These are phyloP conservation scores for Colletes latitarsis DNA, from an alignment of 1,140 invertebrate species.

Conservation along the genomic window DNA sequence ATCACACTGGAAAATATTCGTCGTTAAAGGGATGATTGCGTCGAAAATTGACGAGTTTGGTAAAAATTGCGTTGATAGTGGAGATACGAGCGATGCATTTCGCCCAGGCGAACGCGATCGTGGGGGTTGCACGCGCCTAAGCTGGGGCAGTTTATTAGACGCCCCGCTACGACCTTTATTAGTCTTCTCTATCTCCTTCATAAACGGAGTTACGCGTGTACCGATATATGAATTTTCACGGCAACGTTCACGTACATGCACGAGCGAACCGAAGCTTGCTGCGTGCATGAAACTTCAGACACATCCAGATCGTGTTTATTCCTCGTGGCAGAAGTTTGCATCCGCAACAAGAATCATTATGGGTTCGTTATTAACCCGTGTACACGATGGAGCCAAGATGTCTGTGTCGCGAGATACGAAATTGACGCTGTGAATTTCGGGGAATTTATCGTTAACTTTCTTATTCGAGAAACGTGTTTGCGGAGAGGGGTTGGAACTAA, in stretches of 20 bases:
- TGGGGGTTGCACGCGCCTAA: conserved; percentile 45
- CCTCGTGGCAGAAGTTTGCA: conserved; percentile 21
- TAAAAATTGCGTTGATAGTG: too few species aligned
- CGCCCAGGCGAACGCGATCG: conserved; percentile 1
- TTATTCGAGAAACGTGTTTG: neutral
- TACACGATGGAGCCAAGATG: conserved; percentile 13
- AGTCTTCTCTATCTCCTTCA: conserved; percentile 61
- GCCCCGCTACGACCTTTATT: conserved; percentile 73
- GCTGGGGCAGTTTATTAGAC: conserved; percentile 71
- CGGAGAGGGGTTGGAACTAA: neutral
- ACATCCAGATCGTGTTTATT: conserved; percentile 37
- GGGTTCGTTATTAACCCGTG: conserved; percentile 47
- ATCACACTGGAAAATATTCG: too few species aligned
- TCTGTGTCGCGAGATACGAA: conserved; percentile 32
- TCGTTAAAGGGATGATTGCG: too few species aligned
- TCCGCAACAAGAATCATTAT: conserved; percentile 38
- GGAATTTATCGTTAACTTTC: neutral
- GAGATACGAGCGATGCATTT: neutral
- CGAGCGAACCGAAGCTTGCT: neutral
- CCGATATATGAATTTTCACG: conserved; percentile 26
- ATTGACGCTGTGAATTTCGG: conserved; percentile 33
- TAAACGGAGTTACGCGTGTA: conserved; percentile 50
- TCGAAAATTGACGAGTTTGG: too few species aligned
- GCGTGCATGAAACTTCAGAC: conserved; percentile 24
- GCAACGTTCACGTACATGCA: neutral